Evolutionary conservation across 2,888 invertebrate genomes (phyloP), one percentile per base, ranked within the genome.

Genomic region (Acanthosoma haemorrhoidale): DNA sequence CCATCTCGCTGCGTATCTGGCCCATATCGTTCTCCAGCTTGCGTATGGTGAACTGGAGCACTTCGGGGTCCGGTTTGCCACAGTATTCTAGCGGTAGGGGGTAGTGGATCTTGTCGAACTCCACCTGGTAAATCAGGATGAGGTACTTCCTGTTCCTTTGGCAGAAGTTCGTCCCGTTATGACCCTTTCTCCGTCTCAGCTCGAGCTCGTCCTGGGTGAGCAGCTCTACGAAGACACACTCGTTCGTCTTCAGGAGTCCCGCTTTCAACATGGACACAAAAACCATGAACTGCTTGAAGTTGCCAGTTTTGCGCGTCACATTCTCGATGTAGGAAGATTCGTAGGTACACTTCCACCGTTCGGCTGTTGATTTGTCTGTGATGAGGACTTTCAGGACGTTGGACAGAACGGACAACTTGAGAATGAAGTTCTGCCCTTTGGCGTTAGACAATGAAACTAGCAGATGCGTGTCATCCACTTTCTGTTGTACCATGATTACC

Each of bases 41-140:
- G 67, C 80, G 77, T 60, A 84, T 83, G 1, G 82, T 84, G 1
- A 79, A 79, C 78, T 84, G 83, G 51, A 84, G 77, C 71, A 83
- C 77, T 59, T 77, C 72, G 15, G 83, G 81, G 78, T 84, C 82
- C 15, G 84, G 84, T 32, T 81, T 80, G 25, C 83, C 84, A 74
- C 82, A 82, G 75, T 84, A 84, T 74, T 84, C 83, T 75, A 84
- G 74, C 8, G 83, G 82, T 70, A 84, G 77, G 18, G 84, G 84
- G 77, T 84, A 84, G 76, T 83, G 81, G 74, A 84, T 83, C 82
- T 81, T 80, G 77, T 84, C 84, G 77, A 84, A 84, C 78, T 84
- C 84, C 16, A 83, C 84, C 21, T 81, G 79, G 71, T 84, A 84
- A 2, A 82, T 83, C 31, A 84, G 77, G 74, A 84, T 84, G 32